Evolutionary conservation across 2,113 vertebrate species (phyloP).

Genomic region (Odontophorus gujanensis): DNA sequence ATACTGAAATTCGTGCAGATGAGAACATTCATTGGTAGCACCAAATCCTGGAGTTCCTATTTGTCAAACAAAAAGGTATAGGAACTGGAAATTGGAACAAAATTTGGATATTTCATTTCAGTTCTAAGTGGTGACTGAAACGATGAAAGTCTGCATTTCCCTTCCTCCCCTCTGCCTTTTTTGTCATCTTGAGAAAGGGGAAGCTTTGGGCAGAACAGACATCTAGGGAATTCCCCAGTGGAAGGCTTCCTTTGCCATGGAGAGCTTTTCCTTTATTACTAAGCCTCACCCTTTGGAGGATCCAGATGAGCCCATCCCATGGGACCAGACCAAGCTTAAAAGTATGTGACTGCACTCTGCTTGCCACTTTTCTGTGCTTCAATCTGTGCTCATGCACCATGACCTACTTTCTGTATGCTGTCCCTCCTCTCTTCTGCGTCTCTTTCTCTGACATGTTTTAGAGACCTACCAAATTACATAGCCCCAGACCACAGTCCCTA

Average conservation of each 20-base stretch:
- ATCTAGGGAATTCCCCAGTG: constrained; percentile 64
- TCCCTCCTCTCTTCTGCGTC: background rate
- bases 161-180: constrained; percentile 28
- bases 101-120: constrained; percentile 34
- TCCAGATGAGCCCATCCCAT: background rate
- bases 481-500: background rate
- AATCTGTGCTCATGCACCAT: fast-evolving
- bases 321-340: background rate
- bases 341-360: fast-evolving
- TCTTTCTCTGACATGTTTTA: background rate
- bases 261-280: constrained; percentile 39
- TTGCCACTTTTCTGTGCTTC: background rate
- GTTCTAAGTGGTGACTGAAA: background rate
- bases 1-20: background rate
- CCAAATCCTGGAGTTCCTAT: background rate
- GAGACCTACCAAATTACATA: background rate
- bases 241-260: constrained; percentile 14
- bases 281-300: background rate
- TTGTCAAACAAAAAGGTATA: background rate
- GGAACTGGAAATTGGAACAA: constrained; percentile 17
- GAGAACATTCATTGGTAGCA: background rate
- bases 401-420: background rate
- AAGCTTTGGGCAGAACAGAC: constrained; percentile 49
- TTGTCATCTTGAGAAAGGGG: constrained; percentile 62
- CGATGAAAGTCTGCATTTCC: constrained; percentile 21